Percentiles rank a stretch among this genome's conserved stretches.
Evolutionary conservation across 1,140 invertebrate species (phyloP).

Genomic region (Andricus grossulariae): DNA sequence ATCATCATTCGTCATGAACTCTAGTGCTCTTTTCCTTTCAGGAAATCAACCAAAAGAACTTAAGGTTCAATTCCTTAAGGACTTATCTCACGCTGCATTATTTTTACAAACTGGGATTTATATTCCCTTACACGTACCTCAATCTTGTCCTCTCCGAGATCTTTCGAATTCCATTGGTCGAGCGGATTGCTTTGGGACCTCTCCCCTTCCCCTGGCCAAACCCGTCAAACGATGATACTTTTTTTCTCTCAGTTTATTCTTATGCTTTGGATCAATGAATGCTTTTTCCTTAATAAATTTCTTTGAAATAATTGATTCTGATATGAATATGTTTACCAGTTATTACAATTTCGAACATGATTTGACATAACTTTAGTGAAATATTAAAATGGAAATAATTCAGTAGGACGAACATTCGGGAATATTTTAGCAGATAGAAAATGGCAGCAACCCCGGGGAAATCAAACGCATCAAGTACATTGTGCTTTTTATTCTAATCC

Average conservation of each 20-base stretch:
- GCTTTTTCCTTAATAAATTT: background rate
- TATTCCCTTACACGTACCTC: constrained; percentile 23
- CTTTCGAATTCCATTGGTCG: constrained; percentile 6
- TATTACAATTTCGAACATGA: background rate
- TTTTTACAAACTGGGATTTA: constrained; percentile 17
- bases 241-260: background rate
- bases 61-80: constrained; percentile 14
- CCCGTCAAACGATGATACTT: background rate
- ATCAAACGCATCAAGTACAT: background rate
- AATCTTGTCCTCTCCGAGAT: background rate
- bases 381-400: background rate
- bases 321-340: background rate
- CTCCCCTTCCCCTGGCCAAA: background rate
- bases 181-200: constrained; percentile 8
- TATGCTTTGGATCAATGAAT: background rate
- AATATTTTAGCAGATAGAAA: constrained; percentile 16
- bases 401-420: background rate
- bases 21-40: constrained; percentile 5
- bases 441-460: background rate
- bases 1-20: constrained; percentile 9
- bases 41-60: constrained; percentile 1
- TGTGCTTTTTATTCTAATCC: background rate
- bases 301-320: background rate
- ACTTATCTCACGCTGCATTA: background rate
- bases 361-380: background rate